Base-by-base conservation (phyloP, 2,797 vertebrate genomes). In the Urosaurus nigricauda region DNA sequence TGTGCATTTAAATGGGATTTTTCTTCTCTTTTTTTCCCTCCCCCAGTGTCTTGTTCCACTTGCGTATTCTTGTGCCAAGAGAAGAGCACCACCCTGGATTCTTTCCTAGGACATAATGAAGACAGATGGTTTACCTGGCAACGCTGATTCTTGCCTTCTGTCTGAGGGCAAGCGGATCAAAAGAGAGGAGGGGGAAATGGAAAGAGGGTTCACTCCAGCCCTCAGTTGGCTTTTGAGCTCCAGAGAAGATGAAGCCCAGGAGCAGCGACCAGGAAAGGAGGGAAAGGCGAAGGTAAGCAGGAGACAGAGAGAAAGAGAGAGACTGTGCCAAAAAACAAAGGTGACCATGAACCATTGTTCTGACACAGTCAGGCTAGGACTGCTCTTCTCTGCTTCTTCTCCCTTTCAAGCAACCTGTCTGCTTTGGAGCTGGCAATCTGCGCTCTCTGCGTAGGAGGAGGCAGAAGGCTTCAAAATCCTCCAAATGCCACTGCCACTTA, bases 51-150 rank as follows among this genome's bases (percentile, higher is more conserved):
- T 43, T 63, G 75, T 63, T 2, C 19, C n/a, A 17, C 11, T 88
- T 8, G 2, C 51, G 60, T 63, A 47, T 79, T 35, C 83, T 80
- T 37, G 9, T 29, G 51, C 4, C 24, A 32, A 37, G 47, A 77
- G 71, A 47, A 77, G 74, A 87, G 47, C 65, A 32, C 8, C 26
- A 51, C 58, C 13, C 51, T 83, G 88, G 79, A 85, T 70, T 58
- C 58, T 51, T 9, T 86, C 51, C 71, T 68, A 83, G 58, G 79
- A 75, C 79, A 71, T 86, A 83, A 89, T 89, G 84, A 78, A 86
- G 79, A 86, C 84, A 89, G 84, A 89, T 89, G 84, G 88, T 78
- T 86, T 86, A 89, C 84, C 88, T 89, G 84, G 71, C 84, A 78
- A 13, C 37, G 14, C 8, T 56, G 47, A 32, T 56, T 56, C 60